Evolutionary conservation across 2,888 invertebrate genomes (phyloP).

Genomic region (Drosophila mulleri): DNA sequence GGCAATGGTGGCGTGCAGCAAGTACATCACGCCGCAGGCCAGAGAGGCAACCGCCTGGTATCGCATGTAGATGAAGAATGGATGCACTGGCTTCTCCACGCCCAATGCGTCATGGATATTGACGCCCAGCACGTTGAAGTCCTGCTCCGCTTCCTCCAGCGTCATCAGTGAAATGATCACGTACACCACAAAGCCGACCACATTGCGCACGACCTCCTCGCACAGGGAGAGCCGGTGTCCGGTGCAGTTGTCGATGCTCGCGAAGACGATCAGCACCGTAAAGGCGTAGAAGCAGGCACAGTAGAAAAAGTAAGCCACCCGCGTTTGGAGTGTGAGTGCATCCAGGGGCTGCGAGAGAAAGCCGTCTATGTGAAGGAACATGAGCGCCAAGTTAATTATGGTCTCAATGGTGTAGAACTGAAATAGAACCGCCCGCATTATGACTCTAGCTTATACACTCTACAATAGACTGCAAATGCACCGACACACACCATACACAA

Average conservation of each 20-base stretch:
- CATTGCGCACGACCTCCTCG: conserved; percentile 39
- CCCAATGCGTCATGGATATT: neutral
- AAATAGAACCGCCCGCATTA: conserved; percentile 46
- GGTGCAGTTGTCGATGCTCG: conserved; percentile 56
- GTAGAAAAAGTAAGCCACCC: conserved; percentile 23
- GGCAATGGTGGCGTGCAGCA: conserved; percentile 50
- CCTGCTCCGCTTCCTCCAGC: conserved; percentile 39
- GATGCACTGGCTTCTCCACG: conserved; percentile 43
- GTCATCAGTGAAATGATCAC: conserved; percentile 41
- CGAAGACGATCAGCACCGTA: conserved; percentile 41
- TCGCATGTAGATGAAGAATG: conserved; percentile 41
- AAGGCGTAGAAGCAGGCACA: conserved; percentile 19
- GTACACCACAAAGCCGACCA: conserved; percentile 29
- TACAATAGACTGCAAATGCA: neutral
- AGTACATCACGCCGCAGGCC: conserved; percentile 27
- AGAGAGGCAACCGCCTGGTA: conserved; percentile 39
- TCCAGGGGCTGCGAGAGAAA: conserved; percentile 23
- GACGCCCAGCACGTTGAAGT: conserved; percentile 33
- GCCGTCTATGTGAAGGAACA: conserved; percentile 37
- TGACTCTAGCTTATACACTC: neutral
- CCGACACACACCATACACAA: neutral
- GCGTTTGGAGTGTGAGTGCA: accelerated
- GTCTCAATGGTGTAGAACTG: conserved; percentile 50
- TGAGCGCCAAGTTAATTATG: conserved; percentile 27
- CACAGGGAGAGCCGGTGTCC: conserved; percentile 12